A percentile compares a stretch with the other conserved stretches of the same genome.
phyloP scores from a whole-genome alignment of 30 jellyfish, hydroid and myxozoan species.

The Nemopilema nomurai region DNA sequence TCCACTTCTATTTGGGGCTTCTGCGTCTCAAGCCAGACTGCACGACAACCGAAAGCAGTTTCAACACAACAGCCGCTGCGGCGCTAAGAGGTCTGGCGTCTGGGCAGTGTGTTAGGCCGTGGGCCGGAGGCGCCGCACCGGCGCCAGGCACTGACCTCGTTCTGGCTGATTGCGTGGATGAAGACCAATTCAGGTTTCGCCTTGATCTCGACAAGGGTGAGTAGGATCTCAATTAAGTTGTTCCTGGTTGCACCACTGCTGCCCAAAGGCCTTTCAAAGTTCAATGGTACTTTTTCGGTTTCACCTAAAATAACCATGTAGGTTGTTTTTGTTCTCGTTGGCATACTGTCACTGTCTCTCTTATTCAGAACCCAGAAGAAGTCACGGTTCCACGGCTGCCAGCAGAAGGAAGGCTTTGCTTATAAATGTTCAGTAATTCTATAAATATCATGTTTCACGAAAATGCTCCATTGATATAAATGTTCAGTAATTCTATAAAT shows the following conservation, averaged over 20 bases:
- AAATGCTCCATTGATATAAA: too few relatives aligned
- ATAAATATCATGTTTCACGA: too few relatives aligned
- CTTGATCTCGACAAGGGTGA: neutral
- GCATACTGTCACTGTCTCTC: too few relatives aligned
- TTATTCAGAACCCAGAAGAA: too few relatives aligned
- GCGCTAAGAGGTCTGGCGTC: neutral
- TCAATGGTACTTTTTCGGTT: too few relatives aligned
- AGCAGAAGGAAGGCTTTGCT: too few relatives aligned
- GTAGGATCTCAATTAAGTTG: neutral
- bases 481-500: too few relatives aligned
- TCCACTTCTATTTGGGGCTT: neutral
- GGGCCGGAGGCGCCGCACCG: neutral
- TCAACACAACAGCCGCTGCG: neutral
- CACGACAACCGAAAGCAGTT: neutral
- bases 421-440: too few relatives aligned
- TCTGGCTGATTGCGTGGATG: neutral
- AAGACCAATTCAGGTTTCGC: conserved; percentile 3
- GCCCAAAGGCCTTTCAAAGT: too few relatives aligned
- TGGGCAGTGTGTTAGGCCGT: neutral
- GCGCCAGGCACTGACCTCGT: neutral
- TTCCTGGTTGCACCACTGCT: neutral
- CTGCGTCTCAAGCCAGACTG: neutral
- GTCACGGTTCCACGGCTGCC: too few relatives aligned
- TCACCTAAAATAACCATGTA: too few relatives aligned
- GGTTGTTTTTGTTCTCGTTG: too few relatives aligned